Base-by-base conservation (phyloP, 2,797 vertebrate genomes). In the Periophthalmus magnuspinnatus region DNA sequence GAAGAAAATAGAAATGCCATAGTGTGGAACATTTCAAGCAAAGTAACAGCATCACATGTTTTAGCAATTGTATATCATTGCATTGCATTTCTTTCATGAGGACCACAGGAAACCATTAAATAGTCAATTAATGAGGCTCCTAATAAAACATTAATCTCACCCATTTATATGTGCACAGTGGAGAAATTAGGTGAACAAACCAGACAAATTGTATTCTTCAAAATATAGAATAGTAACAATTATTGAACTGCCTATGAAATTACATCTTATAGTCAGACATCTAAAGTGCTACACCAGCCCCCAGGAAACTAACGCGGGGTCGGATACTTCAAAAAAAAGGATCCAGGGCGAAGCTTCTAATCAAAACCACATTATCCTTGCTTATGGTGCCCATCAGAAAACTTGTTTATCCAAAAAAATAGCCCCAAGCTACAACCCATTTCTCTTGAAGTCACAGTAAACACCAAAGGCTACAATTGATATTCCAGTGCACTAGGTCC, bases 241-340 rank as follows among this genome's bases (percentile, higher is more conserved):
- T 52, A 19, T 24, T 45, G 11, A 45, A 56, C 11, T 22, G 9
- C 9, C 54, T 24, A 56, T 24, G 10, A 56, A 56, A 11, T 56
- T 28, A 9, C 11, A 1, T 19, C 54, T 24, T 14, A 56, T 24
- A 24, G 21, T 22, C 21, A 65, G 80, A 82, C 81, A 89, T 81
- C 82, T 81, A 77, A 67, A 78, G 76, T 69, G 57, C 56, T 36
- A 32, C n/a, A 74, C 9, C 67, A 67, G 71, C 17, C 45, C 17
- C 56, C 4, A 19, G 67, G 70, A 34, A 69, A 67, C 64, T 63
- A 74, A 69, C 83, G 74, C 78, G 50, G 72, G 41, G 76, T 69
- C 74, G 67, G 65, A 38, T 69, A 80, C 80, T 84, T 86, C 80
- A 86, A 86, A 65, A 86, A 65, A 88, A 75, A 21, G 38, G 58